Evolutionary conservation across 2,888 invertebrate species (phyloP).

Genomic region (Cheilosia pagana): DNA sequence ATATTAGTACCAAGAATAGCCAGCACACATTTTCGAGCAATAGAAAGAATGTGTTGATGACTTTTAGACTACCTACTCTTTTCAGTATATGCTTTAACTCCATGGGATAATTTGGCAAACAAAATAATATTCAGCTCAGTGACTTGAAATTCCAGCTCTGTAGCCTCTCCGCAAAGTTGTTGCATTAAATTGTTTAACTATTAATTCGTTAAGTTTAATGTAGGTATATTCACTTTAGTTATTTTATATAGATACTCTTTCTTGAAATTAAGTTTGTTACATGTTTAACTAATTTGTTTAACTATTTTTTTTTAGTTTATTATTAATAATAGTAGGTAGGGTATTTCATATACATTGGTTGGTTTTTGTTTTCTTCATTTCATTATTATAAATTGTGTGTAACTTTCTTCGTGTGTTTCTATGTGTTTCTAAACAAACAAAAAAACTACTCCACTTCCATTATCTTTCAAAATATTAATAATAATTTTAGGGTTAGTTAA

Average conservation of each 20-base stretch:
- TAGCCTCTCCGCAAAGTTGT: conserved; percentile 16
- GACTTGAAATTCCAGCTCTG: neutral
- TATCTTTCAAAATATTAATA: conserved; percentile 34
- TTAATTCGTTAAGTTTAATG: conserved; percentile 22
- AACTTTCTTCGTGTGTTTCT: neutral
- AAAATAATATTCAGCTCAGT: too few species aligned
- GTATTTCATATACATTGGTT: conserved; percentile 57
- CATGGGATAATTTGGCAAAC: too few species aligned
- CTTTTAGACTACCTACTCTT: too few species aligned
- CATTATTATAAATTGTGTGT: conserved; percentile 2
- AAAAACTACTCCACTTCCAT: conserved; percentile 24
- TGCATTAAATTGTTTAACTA: conserved; percentile 12
- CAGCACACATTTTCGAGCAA: too few species aligned
- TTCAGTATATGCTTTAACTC: too few species aligned
- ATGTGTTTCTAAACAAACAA: conserved; percentile 13
- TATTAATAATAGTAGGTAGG: conserved; percentile 60
- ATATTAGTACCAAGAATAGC: too few species aligned
- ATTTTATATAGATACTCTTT: conserved; percentile 9
- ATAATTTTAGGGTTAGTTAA: conserved; percentile 51
- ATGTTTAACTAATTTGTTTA: conserved; percentile 27
- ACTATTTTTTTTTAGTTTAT: conserved; percentile 13
- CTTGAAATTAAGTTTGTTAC: conserved; percentile 11
- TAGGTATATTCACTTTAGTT: conserved; percentile 21
- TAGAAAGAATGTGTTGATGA: too few species aligned
- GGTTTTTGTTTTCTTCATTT: conserved; percentile 3